These are phyloP conservation scores for Limonius californicus DNA, from an alignment of 1,140 invertebrate genomes.

Conservation along the genomic window DNA sequence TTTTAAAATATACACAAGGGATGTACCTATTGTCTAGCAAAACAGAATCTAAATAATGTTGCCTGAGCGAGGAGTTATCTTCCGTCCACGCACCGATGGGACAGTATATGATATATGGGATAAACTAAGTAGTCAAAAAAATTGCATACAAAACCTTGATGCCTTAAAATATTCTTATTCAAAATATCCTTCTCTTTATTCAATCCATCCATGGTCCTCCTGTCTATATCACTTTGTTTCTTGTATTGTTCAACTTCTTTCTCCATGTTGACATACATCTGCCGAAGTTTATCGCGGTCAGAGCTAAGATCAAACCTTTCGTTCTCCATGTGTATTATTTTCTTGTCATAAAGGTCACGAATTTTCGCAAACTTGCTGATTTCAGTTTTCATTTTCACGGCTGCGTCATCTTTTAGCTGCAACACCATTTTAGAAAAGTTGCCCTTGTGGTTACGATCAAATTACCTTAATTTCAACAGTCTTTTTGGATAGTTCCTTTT, in stretches of 20 bases:
- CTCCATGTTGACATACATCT: conserved; percentile 49
- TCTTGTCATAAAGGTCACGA: neutral
- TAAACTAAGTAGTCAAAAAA: neutral
- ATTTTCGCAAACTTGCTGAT: conserved; percentile 39
- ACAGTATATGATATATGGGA: no score
- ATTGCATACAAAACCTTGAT: conserved; percentile 46
- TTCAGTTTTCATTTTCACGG: conserved; percentile 30
- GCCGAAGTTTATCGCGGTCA: conserved; percentile 45
- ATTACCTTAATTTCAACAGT: conserved; percentile 41
- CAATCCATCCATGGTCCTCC: conserved; percentile 49
- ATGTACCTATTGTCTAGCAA: no score
- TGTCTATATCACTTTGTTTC: conserved; percentile 49
- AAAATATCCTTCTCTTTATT: conserved; percentile 56
- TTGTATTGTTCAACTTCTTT: conserved; percentile 50
- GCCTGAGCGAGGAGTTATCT: no score
- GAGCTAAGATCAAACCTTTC: conserved; percentile 32
- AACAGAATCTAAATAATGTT: no score
- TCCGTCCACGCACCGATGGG: no score
- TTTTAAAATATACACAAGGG: no score
- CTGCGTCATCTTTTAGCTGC: conserved; percentile 33
- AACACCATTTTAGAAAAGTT: no score
- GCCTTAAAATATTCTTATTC: conserved; percentile 52
- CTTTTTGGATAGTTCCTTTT: conserved; percentile 29
- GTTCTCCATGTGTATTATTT: neutral
- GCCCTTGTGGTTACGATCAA: no score